Evolutionary conservation across 1,140 invertebrate species (phyloP).

Genomic region (Pissodes strobi): DNA sequence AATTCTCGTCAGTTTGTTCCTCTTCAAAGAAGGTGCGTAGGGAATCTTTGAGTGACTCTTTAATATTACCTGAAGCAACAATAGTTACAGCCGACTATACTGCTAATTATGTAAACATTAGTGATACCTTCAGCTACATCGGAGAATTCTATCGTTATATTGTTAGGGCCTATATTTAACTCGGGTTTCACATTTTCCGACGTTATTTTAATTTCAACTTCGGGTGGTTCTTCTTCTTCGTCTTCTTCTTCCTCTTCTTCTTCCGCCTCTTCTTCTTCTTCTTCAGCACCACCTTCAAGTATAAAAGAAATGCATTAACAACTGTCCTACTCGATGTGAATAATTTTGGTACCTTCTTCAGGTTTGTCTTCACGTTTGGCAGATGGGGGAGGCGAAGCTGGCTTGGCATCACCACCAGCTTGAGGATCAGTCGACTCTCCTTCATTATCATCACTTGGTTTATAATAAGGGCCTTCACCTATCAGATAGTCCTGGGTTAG

Average conservation of each 20-base stretch:
- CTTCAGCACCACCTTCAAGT: too few relatives aligned
- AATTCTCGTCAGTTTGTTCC: constrained; percentile 33
- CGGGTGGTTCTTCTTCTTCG: constrained; percentile 28
- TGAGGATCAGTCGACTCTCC: neutral
- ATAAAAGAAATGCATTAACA: too few relatives aligned
- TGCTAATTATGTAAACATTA: neutral
- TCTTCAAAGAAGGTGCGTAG: constrained; percentile 23
- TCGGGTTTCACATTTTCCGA: constrained; percentile 45
- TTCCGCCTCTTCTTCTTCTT: constrained; percentile 19
- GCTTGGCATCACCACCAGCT: neutral
- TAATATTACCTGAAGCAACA: constrained; percentile 37
- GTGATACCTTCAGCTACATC: constrained; percentile 34
- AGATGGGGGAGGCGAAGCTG: neutral
- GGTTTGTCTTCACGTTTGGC: neutral
- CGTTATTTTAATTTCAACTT: constrained; percentile 39
- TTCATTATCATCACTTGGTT: neutral
- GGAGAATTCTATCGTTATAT: constrained; percentile 40
- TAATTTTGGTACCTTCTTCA: neutral
- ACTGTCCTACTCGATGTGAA: too few relatives aligned
- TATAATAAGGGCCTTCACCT: constrained; percentile 9
- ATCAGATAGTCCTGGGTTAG: constrained; percentile 17
- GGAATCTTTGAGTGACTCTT: constrained; percentile 33
- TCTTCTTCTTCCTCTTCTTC: constrained; percentile 26
- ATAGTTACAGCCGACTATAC: too few relatives aligned
- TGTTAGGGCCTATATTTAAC: constrained; percentile 51